Base-by-base conservation (phyloP, 2,888 invertebrate species). In the Fragum sueziense region DNA sequence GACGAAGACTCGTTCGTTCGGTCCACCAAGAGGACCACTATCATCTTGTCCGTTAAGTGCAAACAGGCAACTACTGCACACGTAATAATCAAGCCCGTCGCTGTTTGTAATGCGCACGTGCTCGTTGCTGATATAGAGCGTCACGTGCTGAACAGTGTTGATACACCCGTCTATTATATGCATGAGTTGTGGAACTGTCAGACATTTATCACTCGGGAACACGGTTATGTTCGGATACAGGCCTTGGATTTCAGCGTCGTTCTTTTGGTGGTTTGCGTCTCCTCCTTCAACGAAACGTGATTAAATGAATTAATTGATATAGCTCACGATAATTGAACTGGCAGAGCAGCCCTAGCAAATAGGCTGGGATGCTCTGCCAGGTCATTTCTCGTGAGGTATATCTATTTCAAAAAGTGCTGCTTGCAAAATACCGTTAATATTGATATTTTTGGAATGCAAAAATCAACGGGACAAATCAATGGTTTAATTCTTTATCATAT, bases 21-120 rank as follows among this genome's bases (percentile, higher is more conserved):
- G 47, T 20, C 41, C 47, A 17, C 65, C 65, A 7, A n/a, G 34
- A 11, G 41, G 25, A 2, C 70, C 74, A 2, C 27, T 59, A 47
- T 85, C 85, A 0, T 78, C 17, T 27, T 85, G 85, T 6, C 80
- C 80, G 47, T 85, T 85, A 51, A 85, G 70, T 25, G 82, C 80
- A 65, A 68, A 85, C 20, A 78, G 65, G n/a, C 82, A 82, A 25
- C 68, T 22, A 27, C 73, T 68, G 22, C 85, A 80, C 2, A 77
- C 20, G n/a, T 69, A 52, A 27, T 68, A 25, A 25, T 80, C 69
- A 7, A 82, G 33, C 0, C 85, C 85, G 9, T 65, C 72, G 68
- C 71, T 52, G 41, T 85, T 82, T 29, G 59, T 74, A 6, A 85
- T 74, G 20, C 80, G 71, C 54, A 82, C 67, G 57, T 78, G 68